Base-by-base conservation (phyloP, 1,140 invertebrate species). In the Sweltsa coloradensis region DNA sequence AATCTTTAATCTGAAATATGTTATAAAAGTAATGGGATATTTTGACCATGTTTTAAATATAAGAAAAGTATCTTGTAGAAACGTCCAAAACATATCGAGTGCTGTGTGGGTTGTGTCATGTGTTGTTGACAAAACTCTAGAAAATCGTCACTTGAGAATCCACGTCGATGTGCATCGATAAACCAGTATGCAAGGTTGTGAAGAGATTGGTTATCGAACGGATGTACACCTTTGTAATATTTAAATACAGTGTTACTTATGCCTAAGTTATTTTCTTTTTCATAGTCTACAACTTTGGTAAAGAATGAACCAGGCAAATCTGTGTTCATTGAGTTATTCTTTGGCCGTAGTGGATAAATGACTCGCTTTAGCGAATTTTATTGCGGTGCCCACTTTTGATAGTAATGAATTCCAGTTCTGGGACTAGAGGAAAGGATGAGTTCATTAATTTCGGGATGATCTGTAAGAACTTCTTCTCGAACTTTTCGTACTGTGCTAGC, bases 401-500 rank as follows among this genome's bases (percentile, higher is more conserved):
- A 60, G 41, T 21, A n/a, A 37, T 16, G 53, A 56, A 47, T 61
- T 63, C n/a, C n/a, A n/a, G n/a, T n/a, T n/a, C n/a, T n/a, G n/a
- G n/a, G n/a, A n/a, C n/a, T n/a, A n/a, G n/a, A n/a, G n/a, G n/a
- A n/a, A n/a, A n/a, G n/a, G n/a, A n/a, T n/a, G n/a, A n/a, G n/a
- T n/a, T n/a, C n/a, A n/a, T n/a, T n/a, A n/a, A n/a, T n/a, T n/a
- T n/a, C n/a, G n/a, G n/a, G n/a, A n/a, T n/a, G n/a, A n/a, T n/a
- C n/a, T n/a, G n/a, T n/a, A n/a, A n/a, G n/a, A n/a, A n/a, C n/a
- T n/a, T n/a, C n/a, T n/a, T n/a, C n/a, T n/a, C n/a, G n/a, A n/a
- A n/a, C n/a, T n/a, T n/a, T n/a, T n/a, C n/a, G n/a, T n/a, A n/a
- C n/a, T n/a, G n/a, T n/a, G n/a, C n/a, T n/a, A n/a, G n/a, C n/a